These are phyloP conservation scores for Balearica regulorum DNA, from an alignment of 2,797 vertebrate species.

Conservation along the genomic window DNA sequence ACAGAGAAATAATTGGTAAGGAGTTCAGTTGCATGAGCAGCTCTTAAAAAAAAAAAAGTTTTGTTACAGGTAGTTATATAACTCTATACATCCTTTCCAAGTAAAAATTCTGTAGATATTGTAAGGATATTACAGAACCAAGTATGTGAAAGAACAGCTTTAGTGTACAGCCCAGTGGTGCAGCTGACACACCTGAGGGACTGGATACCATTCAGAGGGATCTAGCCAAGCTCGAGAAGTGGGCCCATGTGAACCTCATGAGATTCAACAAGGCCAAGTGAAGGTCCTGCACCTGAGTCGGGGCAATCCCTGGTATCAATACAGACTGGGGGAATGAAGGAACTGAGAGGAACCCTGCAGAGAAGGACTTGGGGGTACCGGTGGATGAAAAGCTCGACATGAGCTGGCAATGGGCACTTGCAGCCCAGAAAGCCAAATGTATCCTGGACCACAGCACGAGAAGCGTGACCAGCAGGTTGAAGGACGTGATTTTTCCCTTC, in stretches of 20 bases:
- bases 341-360: neutral
- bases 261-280: neutral
- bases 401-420: accelerated
- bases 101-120: neutral
- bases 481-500: neutral
- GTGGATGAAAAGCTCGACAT: neutral
- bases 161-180: neutral
- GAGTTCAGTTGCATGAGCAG: neutral
- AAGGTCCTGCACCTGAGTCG: neutral
- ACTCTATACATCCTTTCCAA: neutral
- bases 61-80: neutral
- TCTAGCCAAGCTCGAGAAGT: neutral
- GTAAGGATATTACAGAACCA: neutral
- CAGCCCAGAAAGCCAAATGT: neutral
- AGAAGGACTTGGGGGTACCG: neutral
- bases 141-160: neutral
- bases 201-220: too few species aligned
- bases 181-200: accelerated
- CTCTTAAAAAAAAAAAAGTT: neutral
- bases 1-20: neutral
- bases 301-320: neutral
- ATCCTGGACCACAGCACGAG: neutral
- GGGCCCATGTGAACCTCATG: neutral
- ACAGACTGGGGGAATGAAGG: neutral
- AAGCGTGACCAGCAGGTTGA: neutral